A percentile compares a stretch with the other conserved stretches of the same genome.
Evolutionary conservation across 1,140 invertebrate genomes (phyloP).

Genomic region (Araneus ventricosus): DNA sequence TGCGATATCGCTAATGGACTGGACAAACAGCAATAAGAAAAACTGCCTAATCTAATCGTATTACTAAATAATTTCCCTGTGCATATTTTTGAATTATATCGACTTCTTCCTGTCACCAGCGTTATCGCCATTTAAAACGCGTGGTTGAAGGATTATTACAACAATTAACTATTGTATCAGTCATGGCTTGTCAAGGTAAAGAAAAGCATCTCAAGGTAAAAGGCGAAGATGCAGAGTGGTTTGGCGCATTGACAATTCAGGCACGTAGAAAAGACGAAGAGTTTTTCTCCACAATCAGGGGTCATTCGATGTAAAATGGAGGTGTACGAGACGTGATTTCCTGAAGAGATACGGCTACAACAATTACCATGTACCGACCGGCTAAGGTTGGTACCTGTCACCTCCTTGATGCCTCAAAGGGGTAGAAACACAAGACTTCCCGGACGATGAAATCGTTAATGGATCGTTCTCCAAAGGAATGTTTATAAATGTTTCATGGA

Average conservation of each 20-base stretch:
- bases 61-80: constrained; percentile 19
- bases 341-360: constrained; percentile 25
- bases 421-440: neutral
- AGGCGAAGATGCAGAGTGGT: neutral
- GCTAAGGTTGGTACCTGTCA: constrained; percentile 18
- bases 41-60: constrained; percentile 15
- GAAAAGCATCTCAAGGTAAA: constrained; percentile 27
- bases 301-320: neutral
- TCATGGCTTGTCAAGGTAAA: constrained; percentile 35
- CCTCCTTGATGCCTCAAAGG: neutral
- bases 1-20: constrained; percentile 45
- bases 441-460: neutral
- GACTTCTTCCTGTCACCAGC: neutral
- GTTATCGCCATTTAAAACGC: constrained; percentile 45
- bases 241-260: neutral
- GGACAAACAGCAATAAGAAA: constrained; percentile 31
- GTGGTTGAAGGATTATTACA: constrained; percentile 56
- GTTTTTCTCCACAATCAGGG: neutral
- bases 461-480: neutral
- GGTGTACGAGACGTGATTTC: constrained; percentile 32
- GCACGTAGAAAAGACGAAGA: constrained; percentile 12
- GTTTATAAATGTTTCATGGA: neutral
- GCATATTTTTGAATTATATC: neutral
- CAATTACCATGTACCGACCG: constrained; percentile 22
- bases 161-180: constrained; percentile 67